Conservation (phyloP, 1,140 invertebrate genomes). For the Chrysomallon squamiferum region DNA sequence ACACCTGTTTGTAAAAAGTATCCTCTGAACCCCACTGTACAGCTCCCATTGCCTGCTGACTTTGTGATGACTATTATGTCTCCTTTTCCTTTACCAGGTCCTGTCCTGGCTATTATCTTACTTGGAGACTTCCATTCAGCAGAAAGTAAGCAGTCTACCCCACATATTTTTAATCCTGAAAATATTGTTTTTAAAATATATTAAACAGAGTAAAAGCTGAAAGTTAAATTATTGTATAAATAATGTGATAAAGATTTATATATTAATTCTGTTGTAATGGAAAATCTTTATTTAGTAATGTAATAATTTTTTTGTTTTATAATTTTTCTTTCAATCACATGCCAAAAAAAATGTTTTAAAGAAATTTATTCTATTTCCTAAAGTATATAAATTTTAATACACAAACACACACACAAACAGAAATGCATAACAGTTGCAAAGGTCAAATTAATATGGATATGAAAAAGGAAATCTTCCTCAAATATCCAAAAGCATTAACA, state of each 20-base stretch:
- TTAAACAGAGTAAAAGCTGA: conserved; percentile 7
- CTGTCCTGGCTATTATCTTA: conserved; percentile 95
- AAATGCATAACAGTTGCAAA: no score
- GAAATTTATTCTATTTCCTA: no score
- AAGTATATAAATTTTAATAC: no score
- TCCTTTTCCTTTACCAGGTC: conserved; percentile 90
- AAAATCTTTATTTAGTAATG: no score
- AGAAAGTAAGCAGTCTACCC: conserved; percentile 90
- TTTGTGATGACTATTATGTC: conserved; percentile 94
- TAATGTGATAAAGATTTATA: not conserved
- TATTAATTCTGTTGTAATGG: not conserved
- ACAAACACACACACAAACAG: no score
- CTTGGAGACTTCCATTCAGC: conserved; percentile 98
- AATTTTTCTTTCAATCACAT: no score
- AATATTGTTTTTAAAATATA: conserved; percentile 12
- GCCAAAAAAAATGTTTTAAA: no score
- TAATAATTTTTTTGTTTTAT: no score
- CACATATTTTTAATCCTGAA: conserved; percentile 91
- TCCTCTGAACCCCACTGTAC: conserved; percentile 93
- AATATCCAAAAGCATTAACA: no score
- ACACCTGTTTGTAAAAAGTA: conserved; percentile 60
- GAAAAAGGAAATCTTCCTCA: no score
- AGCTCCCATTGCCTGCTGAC: conserved; percentile 89
- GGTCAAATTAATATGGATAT: no score
- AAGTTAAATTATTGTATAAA: not conserved